Base-by-base conservation (phyloP, 2,797 vertebrate species). In the Leuciscus waleckii region DNA sequence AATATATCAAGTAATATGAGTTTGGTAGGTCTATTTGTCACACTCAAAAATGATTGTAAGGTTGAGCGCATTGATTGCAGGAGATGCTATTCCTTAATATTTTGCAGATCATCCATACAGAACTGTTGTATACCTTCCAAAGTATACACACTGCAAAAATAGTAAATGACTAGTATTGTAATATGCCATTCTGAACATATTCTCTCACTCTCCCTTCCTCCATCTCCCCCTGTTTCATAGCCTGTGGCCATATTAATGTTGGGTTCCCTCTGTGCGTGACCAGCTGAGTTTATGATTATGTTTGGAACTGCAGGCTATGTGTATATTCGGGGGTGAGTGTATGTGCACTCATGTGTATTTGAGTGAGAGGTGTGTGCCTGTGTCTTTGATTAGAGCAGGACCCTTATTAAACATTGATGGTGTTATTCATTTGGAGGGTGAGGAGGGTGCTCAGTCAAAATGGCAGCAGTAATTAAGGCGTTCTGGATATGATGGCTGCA, bases 401-500 rank as follows among this genome's bases (percentile, higher is more conserved):
- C 95, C 96, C 95, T 95, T 96, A 96, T 97, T 94, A 98, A 98
- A 98, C 96, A 98, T 98, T 97, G 96, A 97, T 97, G 93, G 95
- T 96, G 97, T 98, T 97, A 96, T 96, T 96, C 93, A 96, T 97
- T 96, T 96, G 93, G 95, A 94, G 93, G 92, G 93, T 93, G 94
- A 95, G 95, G 93, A 91, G 92, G 94, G 93, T 91, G 93, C 93
- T 96, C 94, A 95, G 96, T 97, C 96, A 97, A 95, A 96, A 96
- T 96, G 96, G 96, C 96, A 97, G 95, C 92, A 95, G 94, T 97
- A 97, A 97, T 97, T 97, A 97, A 95, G 77, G 95, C 96, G 96
- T 95, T 95, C 94, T 93, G 81, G 81, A 83, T 85, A 87, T 81
- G 79, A 95, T 95, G 96, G 96, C 96, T 96, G 96, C 95, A 95